Conservation (phyloP, 2,888 invertebrate genomes). For the Serripes groenlandicus region DNA sequence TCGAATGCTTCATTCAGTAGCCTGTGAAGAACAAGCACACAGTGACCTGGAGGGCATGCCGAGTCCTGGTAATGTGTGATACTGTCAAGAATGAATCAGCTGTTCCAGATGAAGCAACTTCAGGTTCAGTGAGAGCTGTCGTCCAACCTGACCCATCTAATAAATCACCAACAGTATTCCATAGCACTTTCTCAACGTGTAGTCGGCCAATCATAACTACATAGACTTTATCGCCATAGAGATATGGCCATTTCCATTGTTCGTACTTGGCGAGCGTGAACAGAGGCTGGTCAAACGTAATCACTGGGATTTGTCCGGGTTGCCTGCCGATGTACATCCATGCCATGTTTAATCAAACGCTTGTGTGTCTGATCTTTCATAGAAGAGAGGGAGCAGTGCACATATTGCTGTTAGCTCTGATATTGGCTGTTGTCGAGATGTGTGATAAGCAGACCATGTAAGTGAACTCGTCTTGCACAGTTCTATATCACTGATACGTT, state of each 20-base stretch:
- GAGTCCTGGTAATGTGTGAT: slow-evolving; percentile 56
- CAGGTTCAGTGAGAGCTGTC: slow-evolving; percentile 60
- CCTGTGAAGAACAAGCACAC: no score
- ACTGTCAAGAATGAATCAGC: slow-evolving; percentile 68
- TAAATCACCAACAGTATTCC: slow-evolving; percentile 70
- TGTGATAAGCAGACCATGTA: slow-evolving; percentile 54
- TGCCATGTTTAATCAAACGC: slow-evolving; percentile 50
- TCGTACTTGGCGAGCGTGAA: slow-evolving; percentile 69
- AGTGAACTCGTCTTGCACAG: background rate
- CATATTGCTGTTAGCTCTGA: background rate
- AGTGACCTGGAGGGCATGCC: slow-evolving; percentile 71
- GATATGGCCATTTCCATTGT: slow-evolving; percentile 77
- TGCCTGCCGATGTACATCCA: slow-evolving; percentile 25
- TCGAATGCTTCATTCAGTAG: no score
- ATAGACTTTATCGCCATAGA: slow-evolving; percentile 72
- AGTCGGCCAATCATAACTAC: slow-evolving; percentile 79
- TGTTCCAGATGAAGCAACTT: slow-evolving; percentile 69
- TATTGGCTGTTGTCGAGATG: background rate
- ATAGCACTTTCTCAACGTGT: slow-evolving; percentile 78
- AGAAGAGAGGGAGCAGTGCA: slow-evolving; percentile 68
- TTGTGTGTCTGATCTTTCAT: slow-evolving; percentile 50
- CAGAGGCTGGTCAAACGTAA: slow-evolving; percentile 13
- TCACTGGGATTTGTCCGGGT: slow-evolving; percentile 5
- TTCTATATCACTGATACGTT: background rate
- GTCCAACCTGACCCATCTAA: slow-evolving; percentile 77